These are phyloP conservation scores for Parauchenoglanis ngamensis DNA, from an alignment of 2,797 vertebrate genomes.

Conservation along the genomic window DNA sequence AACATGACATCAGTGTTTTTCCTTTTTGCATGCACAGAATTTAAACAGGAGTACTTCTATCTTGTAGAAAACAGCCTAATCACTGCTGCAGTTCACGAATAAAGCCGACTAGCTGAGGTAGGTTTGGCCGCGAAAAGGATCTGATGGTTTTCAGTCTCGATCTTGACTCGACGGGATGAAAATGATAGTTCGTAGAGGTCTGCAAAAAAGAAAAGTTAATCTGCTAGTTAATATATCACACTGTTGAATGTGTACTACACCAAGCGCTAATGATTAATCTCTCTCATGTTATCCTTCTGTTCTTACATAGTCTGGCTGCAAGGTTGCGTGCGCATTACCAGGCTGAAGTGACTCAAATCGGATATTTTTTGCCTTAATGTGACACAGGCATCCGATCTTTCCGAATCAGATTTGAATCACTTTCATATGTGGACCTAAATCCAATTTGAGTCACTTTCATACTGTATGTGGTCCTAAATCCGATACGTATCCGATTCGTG, in stretches of 20 bases:
- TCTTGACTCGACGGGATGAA: neutral
- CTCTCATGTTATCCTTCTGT: neutral
- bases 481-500: no score
- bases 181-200: neutral
- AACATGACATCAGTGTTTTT: neutral
- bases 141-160: no score
- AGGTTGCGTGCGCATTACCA: no score
- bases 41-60: neutral
- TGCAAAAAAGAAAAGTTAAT: neutral
- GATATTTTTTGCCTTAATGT: no score
- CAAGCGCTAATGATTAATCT: neutral
- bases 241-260: neutral
- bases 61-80: neutral
- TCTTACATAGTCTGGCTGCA: neutral
- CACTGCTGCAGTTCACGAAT: neutral
- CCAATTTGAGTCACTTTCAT: no score
- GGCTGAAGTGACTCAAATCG: no score
- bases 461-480: no score
- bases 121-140: no score
- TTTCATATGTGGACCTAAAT: no score
- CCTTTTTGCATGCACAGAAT: neutral
- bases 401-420: no score
- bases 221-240: neutral
- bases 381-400: no score
- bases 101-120: neutral